phyloP scores from a whole-genome alignment of 2,888 invertebrate genomes.

The Bedellia somnulentella region DNA sequence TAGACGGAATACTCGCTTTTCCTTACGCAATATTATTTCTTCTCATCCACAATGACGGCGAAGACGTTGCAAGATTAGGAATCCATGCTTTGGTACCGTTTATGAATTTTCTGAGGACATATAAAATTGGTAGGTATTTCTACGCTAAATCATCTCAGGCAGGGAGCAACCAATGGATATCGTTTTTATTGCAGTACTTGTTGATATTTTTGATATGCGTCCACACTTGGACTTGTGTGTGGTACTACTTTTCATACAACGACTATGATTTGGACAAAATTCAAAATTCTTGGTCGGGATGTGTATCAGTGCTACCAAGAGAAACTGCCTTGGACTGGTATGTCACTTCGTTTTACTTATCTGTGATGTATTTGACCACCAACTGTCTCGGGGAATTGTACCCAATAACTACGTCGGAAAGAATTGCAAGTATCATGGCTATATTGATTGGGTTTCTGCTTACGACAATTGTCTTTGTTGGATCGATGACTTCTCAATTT shows the following conservation, averaged over 20 bases:
- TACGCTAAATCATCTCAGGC: slow-evolving; percentile 41
- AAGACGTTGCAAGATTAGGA: no score
- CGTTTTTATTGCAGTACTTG: slow-evolving; percentile 47
- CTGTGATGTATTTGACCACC: slow-evolving; percentile 45
- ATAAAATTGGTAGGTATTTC: slow-evolving; percentile 42
- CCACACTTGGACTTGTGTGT: slow-evolving; percentile 49
- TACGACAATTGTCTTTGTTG: slow-evolving; percentile 52
- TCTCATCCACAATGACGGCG: no score
- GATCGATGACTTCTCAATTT: slow-evolving; percentile 50
- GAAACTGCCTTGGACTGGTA: slow-evolving; percentile 45
- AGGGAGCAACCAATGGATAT: slow-evolving; percentile 50
- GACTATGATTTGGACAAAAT: slow-evolving; percentile 29
- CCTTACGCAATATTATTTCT: slow-evolving; percentile 39
- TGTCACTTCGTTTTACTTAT: slow-evolving; percentile 46
- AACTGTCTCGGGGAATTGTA: slow-evolving; percentile 48
- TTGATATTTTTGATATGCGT: slow-evolving; percentile 40
- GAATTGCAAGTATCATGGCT: slow-evolving; percentile 32
- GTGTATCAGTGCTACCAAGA: slow-evolving; percentile 32
- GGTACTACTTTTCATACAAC: slow-evolving; percentile 42
- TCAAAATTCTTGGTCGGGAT: slow-evolving; percentile 36
- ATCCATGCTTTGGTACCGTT: slow-evolving; percentile 33
- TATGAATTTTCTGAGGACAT: slow-evolving; percentile 34
- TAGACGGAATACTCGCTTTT: slow-evolving; percentile 33
- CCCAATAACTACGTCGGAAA: slow-evolving; percentile 39
- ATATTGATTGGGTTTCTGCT: slow-evolving; percentile 43